Base-by-base conservation (phyloP, 2,888 invertebrate species). In the Paralinhomoeus sp. region DNA sequence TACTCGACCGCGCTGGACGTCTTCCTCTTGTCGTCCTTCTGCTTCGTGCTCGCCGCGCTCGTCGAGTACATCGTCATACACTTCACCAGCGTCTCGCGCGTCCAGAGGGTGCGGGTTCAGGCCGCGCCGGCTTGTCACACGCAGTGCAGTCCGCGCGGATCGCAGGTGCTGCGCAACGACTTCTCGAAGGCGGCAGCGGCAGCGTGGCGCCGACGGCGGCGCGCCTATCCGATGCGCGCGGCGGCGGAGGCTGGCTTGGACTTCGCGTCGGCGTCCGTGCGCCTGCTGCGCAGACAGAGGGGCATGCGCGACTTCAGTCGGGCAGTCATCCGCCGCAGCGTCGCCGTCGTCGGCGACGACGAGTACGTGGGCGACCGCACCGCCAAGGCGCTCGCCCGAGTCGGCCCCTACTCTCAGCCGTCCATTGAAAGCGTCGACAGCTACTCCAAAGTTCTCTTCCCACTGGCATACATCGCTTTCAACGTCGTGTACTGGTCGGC, bases 21-120 rank as follows among this genome's bases (percentile, higher is more conserved):
- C 57, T 80, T 79, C 61, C 77, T 80, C 2, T 78, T 77, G 27
- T 70, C 78, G 22, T 78, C 78, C 20, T 80, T 80, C 59, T 75
- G 73, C 2, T 78, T 78, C 57, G 78, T 78, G 50, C 78, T 78
- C 57, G 77, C 79, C 7, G 78, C 79, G 2, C 78, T 80, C 46
- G 73, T 80, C 46, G 78, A 80, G 65, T 80, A 79, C 60, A 79
- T 80, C 3, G 73, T 78, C n/a, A 80, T 80, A 1, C 80, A 80
- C 61, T 78, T 77, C 61, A 27, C 31, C 5, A 9, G 2, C 22
- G 24, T 37, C 18, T 12, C 9, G 3, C 12, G 24, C 3, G 20
- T 24, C n/a, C 2, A 23, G 7, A 23, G 24, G n/a, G 37, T 42
- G 3, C 31, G 31, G 7, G 7, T 15, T 7, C 9, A 15, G 9